Percentiles rank a stretch among this genome's conserved stretches.
These are phyloP conservation scores for Rhinogobius similis DNA, from an alignment of 2,113 vertebrate genomes.

Conservation along the genomic window DNA sequence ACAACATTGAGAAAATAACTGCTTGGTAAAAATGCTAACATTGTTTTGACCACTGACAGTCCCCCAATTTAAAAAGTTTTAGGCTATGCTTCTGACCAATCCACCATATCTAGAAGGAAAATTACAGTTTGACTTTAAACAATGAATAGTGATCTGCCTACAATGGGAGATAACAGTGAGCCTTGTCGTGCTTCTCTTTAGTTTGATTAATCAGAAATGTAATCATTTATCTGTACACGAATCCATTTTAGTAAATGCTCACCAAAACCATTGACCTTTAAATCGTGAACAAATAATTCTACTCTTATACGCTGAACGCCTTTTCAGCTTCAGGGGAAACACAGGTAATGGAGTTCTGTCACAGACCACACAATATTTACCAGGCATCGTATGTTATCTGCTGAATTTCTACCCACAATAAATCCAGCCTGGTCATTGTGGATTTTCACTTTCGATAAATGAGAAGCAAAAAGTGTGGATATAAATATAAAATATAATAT, in stretches of 20 bases:
- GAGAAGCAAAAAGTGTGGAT: neutral
- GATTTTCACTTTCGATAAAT: neutral
- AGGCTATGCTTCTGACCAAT: neutral
- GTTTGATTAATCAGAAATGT: neutral
- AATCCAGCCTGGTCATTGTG: neutral
- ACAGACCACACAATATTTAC: neutral
- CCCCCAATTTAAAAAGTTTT: neutral
- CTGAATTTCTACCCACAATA: neutral
- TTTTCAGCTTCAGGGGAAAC: neutral
- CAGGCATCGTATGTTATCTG: neutral
- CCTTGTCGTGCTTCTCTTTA: neutral
- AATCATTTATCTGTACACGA: neutral
- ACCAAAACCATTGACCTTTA: neutral
- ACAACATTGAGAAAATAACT: slow-evolving; percentile 31
- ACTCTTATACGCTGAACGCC: neutral
- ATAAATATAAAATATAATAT: too few relatives aligned
- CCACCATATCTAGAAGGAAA: neutral
- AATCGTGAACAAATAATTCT: neutral
- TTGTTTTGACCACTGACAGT: neutral
- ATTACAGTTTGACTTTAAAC: neutral
- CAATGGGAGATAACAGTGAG: neutral
- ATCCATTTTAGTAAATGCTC: neutral
- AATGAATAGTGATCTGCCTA: neutral
- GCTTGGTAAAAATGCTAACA: slow-evolving; percentile 58
- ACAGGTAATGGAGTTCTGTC: neutral